These are phyloP conservation scores for Desmophyllum pertusum DNA, from an alignment of 92 coral and sea anemone species.

Conservation along the genomic window DNA sequence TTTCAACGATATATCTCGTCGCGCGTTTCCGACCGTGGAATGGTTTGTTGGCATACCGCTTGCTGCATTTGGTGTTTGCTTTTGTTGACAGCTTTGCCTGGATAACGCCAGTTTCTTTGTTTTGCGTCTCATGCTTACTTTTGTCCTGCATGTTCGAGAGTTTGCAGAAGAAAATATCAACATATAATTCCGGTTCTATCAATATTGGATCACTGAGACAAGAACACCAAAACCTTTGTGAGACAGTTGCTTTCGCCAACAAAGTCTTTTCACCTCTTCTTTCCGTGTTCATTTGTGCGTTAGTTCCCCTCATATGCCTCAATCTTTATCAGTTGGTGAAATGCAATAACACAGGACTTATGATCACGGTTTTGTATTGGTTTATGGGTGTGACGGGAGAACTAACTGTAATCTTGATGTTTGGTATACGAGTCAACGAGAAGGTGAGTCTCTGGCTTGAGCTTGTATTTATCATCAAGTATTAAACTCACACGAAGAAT, in stretches of 20 bases:
- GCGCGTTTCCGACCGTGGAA: conserved; percentile 23
- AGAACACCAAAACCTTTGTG: conserved; percentile 10
- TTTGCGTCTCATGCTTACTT: neutral
- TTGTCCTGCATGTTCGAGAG: neutral
- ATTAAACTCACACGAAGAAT: too few relatives aligned
- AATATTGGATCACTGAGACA: neutral
- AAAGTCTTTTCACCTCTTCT: conserved; percentile 18
- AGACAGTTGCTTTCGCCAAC: conserved; percentile 15
- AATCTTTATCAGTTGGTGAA: neutral
- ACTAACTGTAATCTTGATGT: neutral
- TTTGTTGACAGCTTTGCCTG: neutral
- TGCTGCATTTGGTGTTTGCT: neutral
- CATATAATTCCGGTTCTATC: neutral
- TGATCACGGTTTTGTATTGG: neutral
- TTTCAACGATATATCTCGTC: neutral
- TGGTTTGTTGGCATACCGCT: neutral
- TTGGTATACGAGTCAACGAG: conserved; percentile 12
- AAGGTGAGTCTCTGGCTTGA: too few relatives aligned
- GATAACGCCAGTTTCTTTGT: neutral
- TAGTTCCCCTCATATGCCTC: conserved; percentile 2
- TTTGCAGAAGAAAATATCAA: neutral
- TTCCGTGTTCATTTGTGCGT: neutral
- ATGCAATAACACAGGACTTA: neutral
- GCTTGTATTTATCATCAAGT: too few relatives aligned
- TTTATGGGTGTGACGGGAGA: neutral